A percentile compares a stretch with the other conserved stretches of the same genome.
These are phyloP conservation scores for Teleopsis dalmanni DNA, from an alignment of 1,140 invertebrate species.

Conservation along the genomic window DNA sequence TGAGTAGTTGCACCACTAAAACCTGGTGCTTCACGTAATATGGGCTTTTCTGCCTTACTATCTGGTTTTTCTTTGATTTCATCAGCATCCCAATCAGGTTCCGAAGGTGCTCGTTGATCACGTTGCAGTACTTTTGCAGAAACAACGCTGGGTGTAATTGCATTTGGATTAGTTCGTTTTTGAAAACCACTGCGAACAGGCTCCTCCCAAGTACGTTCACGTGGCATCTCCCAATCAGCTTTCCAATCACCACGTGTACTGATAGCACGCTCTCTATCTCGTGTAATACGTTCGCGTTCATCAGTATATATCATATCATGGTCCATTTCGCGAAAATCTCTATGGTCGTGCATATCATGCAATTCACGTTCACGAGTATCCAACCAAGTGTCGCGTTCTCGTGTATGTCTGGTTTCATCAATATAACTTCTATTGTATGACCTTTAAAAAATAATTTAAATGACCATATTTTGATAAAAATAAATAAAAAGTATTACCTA, in stretches of 20 bases:
- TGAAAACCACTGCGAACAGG: constrained; percentile 25
- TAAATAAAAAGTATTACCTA: constrained; percentile 16
- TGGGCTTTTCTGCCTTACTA: constrained; percentile 8
- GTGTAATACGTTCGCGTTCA: constrained; percentile 22
- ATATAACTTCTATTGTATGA: constrained; percentile 30
- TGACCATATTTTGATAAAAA: background rate
- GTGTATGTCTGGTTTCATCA: constrained; percentile 28
- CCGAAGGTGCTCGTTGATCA: constrained; percentile 31
- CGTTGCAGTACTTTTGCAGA: constrained; percentile 3
- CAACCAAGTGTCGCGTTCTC: constrained; percentile 34
- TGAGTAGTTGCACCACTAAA: background rate
- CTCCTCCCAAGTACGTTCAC: constrained; percentile 19
- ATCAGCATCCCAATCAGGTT: constrained; percentile 39
- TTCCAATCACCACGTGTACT: constrained; percentile 29
- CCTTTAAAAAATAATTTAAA: background rate
- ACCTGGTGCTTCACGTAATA: constrained; percentile 23
- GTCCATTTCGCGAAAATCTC: constrained; percentile 24
- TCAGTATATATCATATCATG: constrained; percentile 28
- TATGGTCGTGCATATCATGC: constrained; percentile 16
- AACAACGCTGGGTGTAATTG: background rate
- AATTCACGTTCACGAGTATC: constrained; percentile 24
- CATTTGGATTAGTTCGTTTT: constrained; percentile 26
- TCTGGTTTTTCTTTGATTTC: constrained; percentile 23
- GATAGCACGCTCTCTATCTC: constrained; percentile 15
- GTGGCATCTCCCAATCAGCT: constrained; percentile 24